phyloP scores from a whole-genome alignment of 2,113 vertebrate species.

The Leuciscus idus region DNA sequence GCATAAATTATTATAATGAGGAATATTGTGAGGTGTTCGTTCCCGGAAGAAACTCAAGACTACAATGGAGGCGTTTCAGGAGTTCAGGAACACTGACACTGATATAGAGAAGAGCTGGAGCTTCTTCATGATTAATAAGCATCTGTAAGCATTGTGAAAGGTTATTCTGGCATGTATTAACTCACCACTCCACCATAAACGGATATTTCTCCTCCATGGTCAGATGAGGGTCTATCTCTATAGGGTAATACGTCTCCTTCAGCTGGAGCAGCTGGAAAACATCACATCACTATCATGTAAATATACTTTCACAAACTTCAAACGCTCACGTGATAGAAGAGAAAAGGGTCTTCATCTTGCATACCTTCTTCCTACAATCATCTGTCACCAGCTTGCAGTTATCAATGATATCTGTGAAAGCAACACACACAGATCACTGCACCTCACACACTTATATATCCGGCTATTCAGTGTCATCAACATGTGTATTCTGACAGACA shows the following conservation, averaged over 20 bases:
- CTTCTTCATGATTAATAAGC: too few species aligned
- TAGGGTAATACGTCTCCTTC: slow-evolving; percentile 94
- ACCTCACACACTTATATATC: not conserved
- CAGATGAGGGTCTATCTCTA: slow-evolving; percentile 92
- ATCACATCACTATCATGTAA: not conserved
- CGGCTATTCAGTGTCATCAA: not conserved
- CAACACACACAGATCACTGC: not conserved
- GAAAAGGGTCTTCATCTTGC: not conserved
- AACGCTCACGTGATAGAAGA: not conserved
- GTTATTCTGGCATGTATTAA: not conserved
- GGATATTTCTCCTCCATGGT: slow-evolving; percentile 93
- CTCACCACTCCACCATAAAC: slow-evolving; percentile 97
- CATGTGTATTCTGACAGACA: not conserved
- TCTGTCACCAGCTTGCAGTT: slow-evolving; percentile 92
- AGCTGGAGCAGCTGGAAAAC: slow-evolving; percentile 82
- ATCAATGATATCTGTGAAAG: slow-evolving; percentile 87
- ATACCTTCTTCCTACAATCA: slow-evolving; percentile 90
- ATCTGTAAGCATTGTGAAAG: not conserved
- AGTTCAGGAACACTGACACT: too few species aligned
- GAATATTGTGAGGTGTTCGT: too few species aligned
- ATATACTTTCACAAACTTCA: not conserved
- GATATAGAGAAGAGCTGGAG: too few species aligned
- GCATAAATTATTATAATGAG: too few species aligned
- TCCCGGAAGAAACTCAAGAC: too few species aligned
- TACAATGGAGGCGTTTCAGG: too few species aligned